Evolutionary conservation across 2,797 vertebrate genomes (phyloP).

Genomic region (Yasuhikotakia modesta): DNA sequence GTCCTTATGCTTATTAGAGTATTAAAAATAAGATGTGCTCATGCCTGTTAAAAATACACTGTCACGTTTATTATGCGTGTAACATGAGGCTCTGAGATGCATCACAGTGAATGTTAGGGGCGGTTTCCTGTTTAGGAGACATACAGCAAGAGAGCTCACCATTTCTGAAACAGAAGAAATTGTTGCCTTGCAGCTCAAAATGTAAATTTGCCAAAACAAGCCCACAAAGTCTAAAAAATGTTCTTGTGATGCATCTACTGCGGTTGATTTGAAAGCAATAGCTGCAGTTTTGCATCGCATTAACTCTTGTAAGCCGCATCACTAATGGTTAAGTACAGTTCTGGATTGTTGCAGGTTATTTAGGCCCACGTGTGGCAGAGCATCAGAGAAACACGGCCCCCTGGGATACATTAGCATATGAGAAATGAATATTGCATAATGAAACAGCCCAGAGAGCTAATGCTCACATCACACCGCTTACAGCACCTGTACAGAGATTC

Average conservation of each 20-base stretch:
- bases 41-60: no score
- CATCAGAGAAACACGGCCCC: slow-evolving; percentile 1
- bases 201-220: slow-evolving; percentile 22
- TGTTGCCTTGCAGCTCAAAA: not conserved
- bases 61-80: no score
- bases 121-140: no score
- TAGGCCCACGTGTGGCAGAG: not conserved
- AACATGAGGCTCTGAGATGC: no score
- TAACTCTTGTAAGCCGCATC: slow-evolving; percentile 37
- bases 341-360: slow-evolving; percentile 17
- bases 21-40: no score
- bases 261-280: slow-evolving; percentile 32
- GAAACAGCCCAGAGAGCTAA: slow-evolving; percentile 16
- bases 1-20: no score
- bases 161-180: not conserved
- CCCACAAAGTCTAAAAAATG: not conserved
- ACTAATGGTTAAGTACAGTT: slow-evolving; percentile 41
- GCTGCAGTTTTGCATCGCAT: slow-evolving; percentile 38
- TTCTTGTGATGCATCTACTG: not conserved
- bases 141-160: not conserved
- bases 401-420: slow-evolving; percentile 32
- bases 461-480: slow-evolving; percentile 11
- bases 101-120: no score
- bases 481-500: slow-evolving; percentile 7
- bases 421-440: slow-evolving; percentile 39